A percentile compares a stretch with the other conserved stretches of the same genome.
Evolutionary conservation across 2,797 vertebrate genomes (phyloP).

Genomic region (Hoplostethus atlanticus): DNA sequence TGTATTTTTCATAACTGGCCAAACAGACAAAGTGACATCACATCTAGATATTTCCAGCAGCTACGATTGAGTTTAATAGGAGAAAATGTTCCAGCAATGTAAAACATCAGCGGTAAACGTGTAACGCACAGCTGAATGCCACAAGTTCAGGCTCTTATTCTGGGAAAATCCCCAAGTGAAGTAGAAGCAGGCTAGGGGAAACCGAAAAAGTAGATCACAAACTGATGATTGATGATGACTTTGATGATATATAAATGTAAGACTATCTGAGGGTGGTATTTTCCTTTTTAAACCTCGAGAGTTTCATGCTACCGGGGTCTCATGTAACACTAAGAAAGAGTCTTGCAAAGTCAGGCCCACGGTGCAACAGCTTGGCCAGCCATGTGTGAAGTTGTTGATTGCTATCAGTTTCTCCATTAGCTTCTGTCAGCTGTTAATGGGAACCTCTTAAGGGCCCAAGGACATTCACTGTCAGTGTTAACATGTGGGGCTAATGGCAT

Average conservation of each 20-base stretch:
- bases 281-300: background rate
- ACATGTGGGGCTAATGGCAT: conserved; percentile 16
- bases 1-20: too few relatives aligned
- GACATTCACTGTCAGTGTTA: conserved; percentile 2
- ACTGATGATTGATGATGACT: background rate
- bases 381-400: conserved; percentile 7
- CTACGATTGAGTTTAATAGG: too few relatives aligned
- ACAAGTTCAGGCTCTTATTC: too few relatives aligned
- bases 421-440: conserved; percentile 9
- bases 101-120: too few relatives aligned
- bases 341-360: background rate
- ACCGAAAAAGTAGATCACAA: background rate
- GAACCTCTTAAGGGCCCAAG: background rate
- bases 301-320: background rate
- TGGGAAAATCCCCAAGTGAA: background rate
- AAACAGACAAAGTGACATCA: too few relatives aligned
- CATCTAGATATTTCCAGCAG: too few relatives aligned
- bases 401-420: conserved; percentile 16
- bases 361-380: background rate
- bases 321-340: background rate
- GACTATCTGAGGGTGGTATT: conserved; percentile 3
- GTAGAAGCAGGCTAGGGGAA: background rate
- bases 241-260: background rate
- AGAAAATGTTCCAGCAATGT: too few relatives aligned
- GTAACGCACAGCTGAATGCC: too few relatives aligned